Conservation (phyloP, 2,113 vertebrate genomes). For the Garra rufa region DNA sequence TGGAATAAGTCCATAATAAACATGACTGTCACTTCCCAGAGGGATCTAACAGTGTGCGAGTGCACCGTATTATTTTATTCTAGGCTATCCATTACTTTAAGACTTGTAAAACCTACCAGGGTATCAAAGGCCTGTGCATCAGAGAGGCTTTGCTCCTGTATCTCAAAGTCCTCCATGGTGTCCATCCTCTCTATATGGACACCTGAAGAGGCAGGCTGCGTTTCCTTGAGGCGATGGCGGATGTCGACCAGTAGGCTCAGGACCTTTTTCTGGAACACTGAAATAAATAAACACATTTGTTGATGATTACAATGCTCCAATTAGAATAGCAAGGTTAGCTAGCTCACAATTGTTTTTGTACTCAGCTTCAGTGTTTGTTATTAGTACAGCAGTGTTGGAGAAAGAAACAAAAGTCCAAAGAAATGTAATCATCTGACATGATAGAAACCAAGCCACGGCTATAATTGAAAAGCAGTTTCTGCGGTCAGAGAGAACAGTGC, state of each 20-base stretch:
- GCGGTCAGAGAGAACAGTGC: no score
- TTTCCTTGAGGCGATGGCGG: background rate
- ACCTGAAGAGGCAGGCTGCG: background rate
- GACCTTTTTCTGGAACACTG: conserved; percentile 13
- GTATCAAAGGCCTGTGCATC: conserved; percentile 13
- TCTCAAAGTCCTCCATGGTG: conserved; percentile 30
- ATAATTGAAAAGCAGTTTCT: background rate
- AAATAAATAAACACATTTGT: no score
- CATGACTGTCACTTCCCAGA: background rate
- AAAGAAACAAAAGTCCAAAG: background rate
- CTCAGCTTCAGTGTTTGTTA: background rate
- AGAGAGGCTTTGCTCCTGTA: no score
- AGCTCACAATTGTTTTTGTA: background rate
- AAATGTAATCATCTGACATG: background rate
- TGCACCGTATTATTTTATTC: background rate
- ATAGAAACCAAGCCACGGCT: background rate
- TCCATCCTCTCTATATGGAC: conserved; percentile 28
- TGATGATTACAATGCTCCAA: background rate
- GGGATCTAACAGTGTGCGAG: no score
- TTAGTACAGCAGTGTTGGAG: background rate
- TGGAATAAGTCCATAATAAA: background rate
- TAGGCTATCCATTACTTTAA: background rate
- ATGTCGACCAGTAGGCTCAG: background rate
- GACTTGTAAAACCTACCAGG: background rate
- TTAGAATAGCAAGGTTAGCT: background rate